These are phyloP conservation scores for Phyto melanocephala DNA, from an alignment of 2,888 invertebrate genomes.

Conservation along the genomic window DNA sequence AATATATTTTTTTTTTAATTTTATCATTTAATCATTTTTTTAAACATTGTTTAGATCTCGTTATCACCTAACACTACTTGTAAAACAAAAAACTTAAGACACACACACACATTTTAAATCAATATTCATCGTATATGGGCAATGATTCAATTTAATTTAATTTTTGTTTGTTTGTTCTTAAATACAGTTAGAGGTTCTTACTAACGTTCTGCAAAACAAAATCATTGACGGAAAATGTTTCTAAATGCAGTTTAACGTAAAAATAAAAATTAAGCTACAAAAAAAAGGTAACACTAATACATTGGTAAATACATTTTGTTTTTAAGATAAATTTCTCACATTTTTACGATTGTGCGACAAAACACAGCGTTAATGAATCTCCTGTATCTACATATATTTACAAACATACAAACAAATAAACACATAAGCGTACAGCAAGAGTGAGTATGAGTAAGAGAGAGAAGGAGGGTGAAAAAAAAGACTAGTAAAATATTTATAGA, in stretches of 20 bases:
- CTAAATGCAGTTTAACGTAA: background rate
- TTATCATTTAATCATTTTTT: too few relatives aligned
- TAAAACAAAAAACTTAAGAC: conserved; percentile 41
- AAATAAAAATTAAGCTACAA: background rate
- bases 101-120: conserved; percentile 20
- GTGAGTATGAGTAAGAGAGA: background rate
- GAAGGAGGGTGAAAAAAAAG: conserved; percentile 6
- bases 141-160: conserved; percentile 31
- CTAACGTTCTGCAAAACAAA: conserved; percentile 25
- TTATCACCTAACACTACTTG: too few relatives aligned
- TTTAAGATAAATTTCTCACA: conserved; percentile 72
- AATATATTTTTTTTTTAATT: too few relatives aligned
- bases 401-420: too few relatives aligned
- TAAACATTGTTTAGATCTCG: too few relatives aligned
- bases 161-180: background rate
- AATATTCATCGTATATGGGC: conserved; percentile 27
- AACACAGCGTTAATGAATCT: conserved; percentile 62
- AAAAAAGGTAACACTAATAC: conserved; percentile 30
- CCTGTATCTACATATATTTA: conserved; percentile 21
- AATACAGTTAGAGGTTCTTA: conserved; percentile 9
- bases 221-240: conserved; percentile 49
- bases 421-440: too few relatives aligned
- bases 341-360: conserved; percentile 70
- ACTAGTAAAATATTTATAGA: conserved; percentile 17
- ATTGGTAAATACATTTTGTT: conserved; percentile 39